Base-by-base conservation (phyloP, 2,797 vertebrate genomes). In the Gallinago solitaria region DNA sequence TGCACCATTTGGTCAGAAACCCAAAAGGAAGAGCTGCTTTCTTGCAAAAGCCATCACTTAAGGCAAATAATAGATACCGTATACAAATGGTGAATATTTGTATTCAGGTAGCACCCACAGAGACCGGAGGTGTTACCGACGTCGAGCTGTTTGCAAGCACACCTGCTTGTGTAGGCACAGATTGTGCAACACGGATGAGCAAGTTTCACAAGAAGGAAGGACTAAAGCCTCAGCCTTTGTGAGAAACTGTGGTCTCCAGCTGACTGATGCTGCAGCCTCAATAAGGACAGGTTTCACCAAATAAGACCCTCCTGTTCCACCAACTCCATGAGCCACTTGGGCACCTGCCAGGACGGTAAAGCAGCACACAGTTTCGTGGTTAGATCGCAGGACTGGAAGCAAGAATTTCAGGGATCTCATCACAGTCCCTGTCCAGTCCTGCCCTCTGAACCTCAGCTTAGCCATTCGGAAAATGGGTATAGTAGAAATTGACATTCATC, bases 321-420 rank as follows among this genome's bases (percentile, higher is more conserved):
- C 3, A 1, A 9, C 33, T 50, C 48, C 24, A 17, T 0, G 2
- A 89, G 48, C 37, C 23, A 13, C 68, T 10, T 75, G 50, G 57
- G 43, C 25, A 50, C 10, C 8, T 25, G 57, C 28, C 85, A 89
- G 43, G 43, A 70, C 4, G 17, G 25, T 35, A 51, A 94, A 3
- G 1, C 2, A 12, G 59, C 6, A 2, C 4, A 0, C 1, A 4
- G 61, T 33, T 56, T 90, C 18, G 1, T 2, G 1, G 41, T 53
- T 51, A 57, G 12, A 85, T 19, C 4, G 3, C 12, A 69, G 59
- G 32, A 64, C 16, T 15, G 25, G 18, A 79, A 88, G 43, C 32
- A 71, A 68, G 54, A 79, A 90, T 63, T 90, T 92, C 82, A 85
- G 23, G 33, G 59, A 81, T 8, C 14, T 77, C 67, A 60, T n/a